Base-by-base conservation (phyloP, 1,140 invertebrate genomes). In the Limonius californicus region DNA sequence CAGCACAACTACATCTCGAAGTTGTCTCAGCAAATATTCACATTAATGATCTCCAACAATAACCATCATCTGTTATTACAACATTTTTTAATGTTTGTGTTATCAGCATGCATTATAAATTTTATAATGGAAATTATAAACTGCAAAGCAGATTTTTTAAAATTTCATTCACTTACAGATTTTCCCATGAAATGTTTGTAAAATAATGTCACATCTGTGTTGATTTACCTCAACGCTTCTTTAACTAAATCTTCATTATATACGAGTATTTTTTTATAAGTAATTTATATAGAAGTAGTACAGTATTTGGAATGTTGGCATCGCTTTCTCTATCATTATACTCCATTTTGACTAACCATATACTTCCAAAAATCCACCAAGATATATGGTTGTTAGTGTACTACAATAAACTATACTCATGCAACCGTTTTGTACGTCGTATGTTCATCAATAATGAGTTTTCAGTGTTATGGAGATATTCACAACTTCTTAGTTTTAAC, bases 371-470 rank as follows among this genome's bases (percentile, higher is more conserved):
- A 68, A 88, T 99, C 0, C 90, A 98, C 70, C 87, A 97, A 73
- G 83, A 97, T 82, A 84, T 93, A 35, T 91, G 87, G 87, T 70
- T 89, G n/a, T 76, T 93, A 1, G 95, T 94, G 0, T 95, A 96
- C 76, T 99, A 97, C 76, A 99, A 98, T 71, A 99, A 99, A 79
- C 80, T 97, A 1, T 99, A 98, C 78, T 95, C 96, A 9, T 84
- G 85, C 20, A 71, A 98, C 20, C 76, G 99, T 2, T 98, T 99
- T 70, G 59, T 98, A 19, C 95, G 96, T 2, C 73, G 99, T 1
- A 97, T 99, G 72, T 55, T 92, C n/a, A 59, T 94, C 0, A 91
- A 85, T 76, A 90, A 91, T 2, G 97, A 99, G 81, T 68, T 91
- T 0, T 66, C 75, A 0, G 82, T 79, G 15, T 75, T 98, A n/a